Percentiles rank a stretch among this genome's conserved stretches.
Conservation (phyloP, 64 coral and sea anemone genomes). For the Porites lutea region DNA sequence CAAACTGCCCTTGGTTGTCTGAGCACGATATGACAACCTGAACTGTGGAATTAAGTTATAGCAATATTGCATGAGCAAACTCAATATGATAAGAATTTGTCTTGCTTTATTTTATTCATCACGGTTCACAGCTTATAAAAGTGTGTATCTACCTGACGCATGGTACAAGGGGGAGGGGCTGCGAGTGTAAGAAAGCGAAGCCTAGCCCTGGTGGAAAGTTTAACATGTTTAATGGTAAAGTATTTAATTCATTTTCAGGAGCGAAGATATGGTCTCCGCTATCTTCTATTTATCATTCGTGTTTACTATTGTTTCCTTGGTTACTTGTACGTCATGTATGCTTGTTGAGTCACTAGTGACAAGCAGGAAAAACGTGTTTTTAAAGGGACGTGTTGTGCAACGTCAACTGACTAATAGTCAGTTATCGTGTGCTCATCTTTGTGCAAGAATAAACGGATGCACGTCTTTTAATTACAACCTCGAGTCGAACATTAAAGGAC, state of each 20-base stretch:
- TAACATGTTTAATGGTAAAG: no score
- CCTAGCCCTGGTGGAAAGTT: no score
- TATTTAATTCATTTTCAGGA: background rate
- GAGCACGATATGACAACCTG: no score
- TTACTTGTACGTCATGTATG: background rate
- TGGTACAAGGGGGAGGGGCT: no score
- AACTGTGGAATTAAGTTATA: no score
- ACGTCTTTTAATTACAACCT: constrained; percentile 78
- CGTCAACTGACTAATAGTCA: constrained; percentile 11
- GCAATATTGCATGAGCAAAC: no score
- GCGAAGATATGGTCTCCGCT: background rate
- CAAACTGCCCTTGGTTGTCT: no score
- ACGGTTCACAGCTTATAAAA: no score
- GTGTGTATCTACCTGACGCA: no score
- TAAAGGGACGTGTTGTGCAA: constrained; percentile 46
- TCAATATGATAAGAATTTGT: no score
- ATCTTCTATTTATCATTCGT: background rate
- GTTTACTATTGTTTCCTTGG: background rate
- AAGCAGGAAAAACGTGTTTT: background rate
- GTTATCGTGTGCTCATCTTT: constrained; percentile 76
- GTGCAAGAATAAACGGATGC: constrained; percentile 49
- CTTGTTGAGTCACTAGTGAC: constrained; percentile 2
- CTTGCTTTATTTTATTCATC: no score
- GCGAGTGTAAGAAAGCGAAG: no score
- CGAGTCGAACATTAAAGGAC: background rate